Percentiles rank a stretch among this genome's conserved stretches.
Conservation (phyloP, 2,888 invertebrate species). For the Machimus atricapillus region DNA sequence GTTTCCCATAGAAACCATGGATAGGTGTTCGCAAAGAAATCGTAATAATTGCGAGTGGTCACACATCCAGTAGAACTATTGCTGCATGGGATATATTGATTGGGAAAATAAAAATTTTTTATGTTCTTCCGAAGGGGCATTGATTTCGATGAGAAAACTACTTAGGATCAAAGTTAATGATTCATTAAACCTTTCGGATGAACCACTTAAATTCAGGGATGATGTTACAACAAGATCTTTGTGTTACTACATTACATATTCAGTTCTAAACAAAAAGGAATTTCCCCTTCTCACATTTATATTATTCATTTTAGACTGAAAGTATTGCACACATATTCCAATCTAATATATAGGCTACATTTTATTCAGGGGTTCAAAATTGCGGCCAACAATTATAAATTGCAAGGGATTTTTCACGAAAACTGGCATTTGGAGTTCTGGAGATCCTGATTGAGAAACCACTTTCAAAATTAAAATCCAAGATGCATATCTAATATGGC, state of each 20-base stretch:
- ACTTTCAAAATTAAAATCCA: too few relatives aligned
- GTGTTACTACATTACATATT: background rate
- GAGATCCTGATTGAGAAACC: too few relatives aligned
- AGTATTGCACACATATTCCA: too few relatives aligned
- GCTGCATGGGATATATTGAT: background rate
- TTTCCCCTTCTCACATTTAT: too few relatives aligned
- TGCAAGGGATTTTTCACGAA: too few relatives aligned
- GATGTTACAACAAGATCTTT: background rate
- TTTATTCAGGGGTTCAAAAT: too few relatives aligned
- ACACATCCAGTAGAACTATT: background rate
- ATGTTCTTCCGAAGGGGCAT: background rate
- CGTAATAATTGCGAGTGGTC: slow-evolving; percentile 13
- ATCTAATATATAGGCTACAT: too few relatives aligned
- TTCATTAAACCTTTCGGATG: background rate
- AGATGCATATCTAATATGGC: too few relatives aligned
- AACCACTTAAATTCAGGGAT: background rate
- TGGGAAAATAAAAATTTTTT: background rate
- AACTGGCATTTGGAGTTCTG: too few relatives aligned
- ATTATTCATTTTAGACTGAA: too few relatives aligned
- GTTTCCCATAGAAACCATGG: background rate
- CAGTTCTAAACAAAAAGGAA: background rate
- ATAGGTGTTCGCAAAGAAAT: background rate
- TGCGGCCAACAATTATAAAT: too few relatives aligned
- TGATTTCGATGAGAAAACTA: background rate
- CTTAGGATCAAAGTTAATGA: background rate